These are phyloP conservation scores for Galerucella calmariensis DNA, from an alignment of 2,888 invertebrate species.

Conservation along the genomic window DNA sequence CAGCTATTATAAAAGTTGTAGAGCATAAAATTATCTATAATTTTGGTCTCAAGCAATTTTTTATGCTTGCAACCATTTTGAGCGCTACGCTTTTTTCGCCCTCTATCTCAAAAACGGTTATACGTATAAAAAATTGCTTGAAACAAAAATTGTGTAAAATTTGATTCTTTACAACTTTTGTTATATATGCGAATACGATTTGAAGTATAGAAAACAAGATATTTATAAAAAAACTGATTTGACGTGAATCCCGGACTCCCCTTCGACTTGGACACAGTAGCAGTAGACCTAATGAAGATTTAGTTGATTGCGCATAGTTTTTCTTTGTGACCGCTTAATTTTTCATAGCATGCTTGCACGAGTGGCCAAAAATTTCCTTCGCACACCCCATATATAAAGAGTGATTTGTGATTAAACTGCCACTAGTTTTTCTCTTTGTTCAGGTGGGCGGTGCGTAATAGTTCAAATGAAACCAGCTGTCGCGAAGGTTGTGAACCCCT, in stretches of 20 bases:
- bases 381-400: constrained; percentile 20
- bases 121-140: no score
- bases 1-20: no score
- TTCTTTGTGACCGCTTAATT: constrained; percentile 19
- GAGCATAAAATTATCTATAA: no score
- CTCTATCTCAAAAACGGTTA: no score
- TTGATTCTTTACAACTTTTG: no score
- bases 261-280: background rate
- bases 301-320: constrained; percentile 26
- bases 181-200: no score
- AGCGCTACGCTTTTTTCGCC: no score
- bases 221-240: no score
- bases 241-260: background rate
- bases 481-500: constrained; percentile 80
- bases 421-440: constrained; percentile 84
- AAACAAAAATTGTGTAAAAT: no score
- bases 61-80: no score
- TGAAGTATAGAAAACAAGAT: no score
- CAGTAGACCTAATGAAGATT: constrained; percentile 10
- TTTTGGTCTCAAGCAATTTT: no score
- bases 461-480: constrained; percentile 66
- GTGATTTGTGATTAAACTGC: constrained; percentile 70
- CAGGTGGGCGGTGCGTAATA: constrained; percentile 71
- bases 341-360: constrained; percentile 40
- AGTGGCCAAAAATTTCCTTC: constrained; percentile 20